Evolutionary conservation across 2,113 vertebrate genomes (phyloP).

Genomic region (Malurus alboscapulatus): DNA sequence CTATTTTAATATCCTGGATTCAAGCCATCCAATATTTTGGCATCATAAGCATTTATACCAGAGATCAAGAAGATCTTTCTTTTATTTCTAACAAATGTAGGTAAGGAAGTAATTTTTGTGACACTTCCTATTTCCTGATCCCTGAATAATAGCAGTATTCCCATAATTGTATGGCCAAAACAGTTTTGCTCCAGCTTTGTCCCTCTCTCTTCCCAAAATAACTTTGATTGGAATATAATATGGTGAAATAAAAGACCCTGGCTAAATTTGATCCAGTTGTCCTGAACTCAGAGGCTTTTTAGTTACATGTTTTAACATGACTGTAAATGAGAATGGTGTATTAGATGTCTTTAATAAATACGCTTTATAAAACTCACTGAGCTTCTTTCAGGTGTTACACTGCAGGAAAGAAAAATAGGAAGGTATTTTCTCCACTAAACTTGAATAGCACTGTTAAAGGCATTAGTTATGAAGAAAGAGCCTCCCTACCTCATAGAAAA

Average conservation of each 20-base stretch:
- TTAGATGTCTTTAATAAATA: not conserved
- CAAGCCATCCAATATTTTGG: not conserved
- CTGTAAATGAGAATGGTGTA: not conserved
- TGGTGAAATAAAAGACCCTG: not conserved
- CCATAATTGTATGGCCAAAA: conserved; percentile 2
- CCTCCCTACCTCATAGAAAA: not conserved
- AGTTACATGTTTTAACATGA: not conserved
- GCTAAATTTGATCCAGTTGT: conserved; percentile 31
- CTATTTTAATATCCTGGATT: conserved; percentile 30
- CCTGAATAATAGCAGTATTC: conserved; percentile 31
- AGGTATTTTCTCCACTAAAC: not conserved
- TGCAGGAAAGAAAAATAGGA: not conserved
- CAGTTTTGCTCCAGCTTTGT: conserved; percentile 24
- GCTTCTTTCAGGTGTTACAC: not conserved
- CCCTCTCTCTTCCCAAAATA: conserved; percentile 19
- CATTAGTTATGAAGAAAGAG: not conserved
- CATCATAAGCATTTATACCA: not conserved
- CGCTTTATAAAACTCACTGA: not conserved
- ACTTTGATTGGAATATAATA: conserved; percentile 1
- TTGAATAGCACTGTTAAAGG: not conserved
- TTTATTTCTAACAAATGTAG: conserved; percentile 57
- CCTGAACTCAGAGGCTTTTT: not conserved
- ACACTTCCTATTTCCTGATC: conserved; percentile 48
- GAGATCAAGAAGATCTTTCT: conserved; percentile 29
- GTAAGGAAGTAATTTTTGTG: conserved; percentile 63